A percentile compares a stretch with the other conserved stretches of the same genome.
Conservation (phyloP, 1,140 invertebrate genomes). For the Listronotus bonariensis region DNA sequence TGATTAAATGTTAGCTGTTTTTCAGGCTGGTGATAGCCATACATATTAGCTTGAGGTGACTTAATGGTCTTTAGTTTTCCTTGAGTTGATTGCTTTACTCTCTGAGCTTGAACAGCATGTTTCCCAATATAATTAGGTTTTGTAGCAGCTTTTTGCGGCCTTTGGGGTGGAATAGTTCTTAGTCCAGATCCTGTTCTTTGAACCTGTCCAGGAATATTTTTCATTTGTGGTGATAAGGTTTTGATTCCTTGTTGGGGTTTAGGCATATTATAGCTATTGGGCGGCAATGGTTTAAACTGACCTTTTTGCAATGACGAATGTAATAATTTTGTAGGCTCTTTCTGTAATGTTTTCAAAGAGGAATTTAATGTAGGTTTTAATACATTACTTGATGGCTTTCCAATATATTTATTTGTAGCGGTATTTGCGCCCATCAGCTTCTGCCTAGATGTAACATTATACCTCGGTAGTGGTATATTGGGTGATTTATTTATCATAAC, state of each 20-base stretch:
- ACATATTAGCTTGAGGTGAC: slow-evolving; percentile 5
- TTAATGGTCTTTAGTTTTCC: slow-evolving; percentile 36
- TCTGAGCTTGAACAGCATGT: slow-evolving; percentile 55
- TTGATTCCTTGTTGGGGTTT: slow-evolving; percentile 45
- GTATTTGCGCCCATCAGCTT: slow-evolving; percentile 40
- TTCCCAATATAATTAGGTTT: slow-evolving; percentile 54
- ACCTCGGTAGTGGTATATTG: slow-evolving; percentile 19
- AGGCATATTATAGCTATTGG: slow-evolving; percentile 37
- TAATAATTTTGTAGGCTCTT: slow-evolving; percentile 32
- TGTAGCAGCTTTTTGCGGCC: slow-evolving; percentile 45
- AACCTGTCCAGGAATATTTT: slow-evolving; percentile 43
- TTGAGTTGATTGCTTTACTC: slow-evolving; percentile 36
- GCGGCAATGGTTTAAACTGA: slow-evolving; percentile 47
- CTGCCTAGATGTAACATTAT: slow-evolving; percentile 28
- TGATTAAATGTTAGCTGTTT: slow-evolving; percentile 52
- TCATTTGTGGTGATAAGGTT: slow-evolving; percentile 47
- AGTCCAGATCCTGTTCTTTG: slow-evolving; percentile 49
- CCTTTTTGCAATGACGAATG: slow-evolving; percentile 47
- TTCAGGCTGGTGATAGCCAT: slow-evolving; percentile 35
- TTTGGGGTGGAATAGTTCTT: slow-evolving; percentile 52
- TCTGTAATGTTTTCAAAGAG: neutral
- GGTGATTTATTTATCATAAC: slow-evolving; percentile 29
- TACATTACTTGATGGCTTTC: slow-evolving; percentile 39
- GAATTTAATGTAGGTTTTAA: slow-evolving; percentile 27
- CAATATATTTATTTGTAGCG: slow-evolving; percentile 39